A percentile compares a stretch with the other conserved stretches of the same genome.
phyloP scores from a whole-genome alignment of 2,113 vertebrate species.

The Muntiacus reevesi region DNA sequence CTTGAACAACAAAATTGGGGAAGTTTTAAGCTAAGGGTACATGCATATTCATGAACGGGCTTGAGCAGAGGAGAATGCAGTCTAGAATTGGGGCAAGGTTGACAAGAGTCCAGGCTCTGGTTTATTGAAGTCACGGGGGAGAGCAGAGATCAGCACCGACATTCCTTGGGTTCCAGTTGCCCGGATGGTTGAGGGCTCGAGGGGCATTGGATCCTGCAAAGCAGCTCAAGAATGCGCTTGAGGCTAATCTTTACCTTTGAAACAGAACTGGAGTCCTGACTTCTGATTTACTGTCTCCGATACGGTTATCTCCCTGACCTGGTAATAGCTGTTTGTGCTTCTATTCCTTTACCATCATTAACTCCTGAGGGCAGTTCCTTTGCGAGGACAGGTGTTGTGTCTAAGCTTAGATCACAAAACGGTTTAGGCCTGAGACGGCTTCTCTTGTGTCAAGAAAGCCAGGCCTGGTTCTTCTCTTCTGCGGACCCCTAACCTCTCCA shows the following conservation, averaged over 20 bases:
- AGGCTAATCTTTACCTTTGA: neutral
- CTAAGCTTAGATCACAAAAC: neutral
- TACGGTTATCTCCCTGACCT: neutral
- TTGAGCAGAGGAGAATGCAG: neutral
- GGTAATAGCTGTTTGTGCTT: neutral
- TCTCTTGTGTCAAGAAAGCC: neutral
- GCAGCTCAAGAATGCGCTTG: neutral
- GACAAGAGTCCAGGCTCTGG: neutral
- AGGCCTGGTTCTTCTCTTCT: neutral
- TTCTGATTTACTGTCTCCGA: neutral
- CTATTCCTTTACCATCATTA: neutral
- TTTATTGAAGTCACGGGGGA: neutral
- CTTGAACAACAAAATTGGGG: neutral
- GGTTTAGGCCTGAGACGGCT: neutral
- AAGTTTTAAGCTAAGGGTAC: neutral
- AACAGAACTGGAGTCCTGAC: neutral
- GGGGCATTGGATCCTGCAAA: neutral
- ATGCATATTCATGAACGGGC: neutral
- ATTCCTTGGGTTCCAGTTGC: neutral
- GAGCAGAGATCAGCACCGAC: neutral
- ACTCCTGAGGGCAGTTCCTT: neutral
- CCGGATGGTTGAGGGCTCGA: neutral
- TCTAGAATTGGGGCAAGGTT: neutral
- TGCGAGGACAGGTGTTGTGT: neutral
- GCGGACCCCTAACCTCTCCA: accelerated